Evolutionary conservation across 2,113 vertebrate species (phyloP), one percentile per base, ranked within the genome.

Genomic region (Carassius carassius): DNA sequence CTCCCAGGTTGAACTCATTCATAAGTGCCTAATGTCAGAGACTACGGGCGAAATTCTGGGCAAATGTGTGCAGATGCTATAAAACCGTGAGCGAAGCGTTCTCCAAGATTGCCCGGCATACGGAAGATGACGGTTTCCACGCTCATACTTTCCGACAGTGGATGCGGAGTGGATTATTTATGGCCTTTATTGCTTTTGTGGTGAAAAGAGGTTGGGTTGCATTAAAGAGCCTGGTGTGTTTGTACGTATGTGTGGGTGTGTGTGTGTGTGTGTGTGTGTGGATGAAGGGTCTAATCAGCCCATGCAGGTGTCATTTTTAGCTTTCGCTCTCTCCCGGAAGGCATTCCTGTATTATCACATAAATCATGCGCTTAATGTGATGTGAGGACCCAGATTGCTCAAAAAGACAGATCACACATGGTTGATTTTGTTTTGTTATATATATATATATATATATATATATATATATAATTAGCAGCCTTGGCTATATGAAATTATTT

Each of bases 1-100:
- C 77, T 83, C 75, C 84, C 87, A 81, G 73, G 81, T 88, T 85
- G 78, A 83, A 58, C 81, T 83, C 84, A 86, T 88, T 85, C 82
- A 85, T 83, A 82, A 78, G 78, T 77, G 69, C 82, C 69, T 83
- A 83, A 85, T 79, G 84, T 80, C 74, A 73, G 79, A 65, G 73
- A 60, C 60, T 75, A 32, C n/a, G 29, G 76, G 44, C 44, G 6
- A 77, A 77, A 73, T 56, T 56, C 81, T 62, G 58, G 25, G 70
- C 76, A 86, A 81, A 88, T 84, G 81, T 70, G 58, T 69, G 70
- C 60, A 86, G 84, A 88, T 88, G 87, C 81, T 76, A 37, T 70
- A 51, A 65, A 67, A 73, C 69, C 29, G 62, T 75, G 82, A 86
- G 49, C 32, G 14, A 62, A 60, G 41, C 23, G 6, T 44, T 44